Percentiles rank a stretch among this genome's conserved stretches.
Evolutionary conservation across 2,113 vertebrate genomes (phyloP).

Genomic region (Oncorhynchus gorbuscha): DNA sequence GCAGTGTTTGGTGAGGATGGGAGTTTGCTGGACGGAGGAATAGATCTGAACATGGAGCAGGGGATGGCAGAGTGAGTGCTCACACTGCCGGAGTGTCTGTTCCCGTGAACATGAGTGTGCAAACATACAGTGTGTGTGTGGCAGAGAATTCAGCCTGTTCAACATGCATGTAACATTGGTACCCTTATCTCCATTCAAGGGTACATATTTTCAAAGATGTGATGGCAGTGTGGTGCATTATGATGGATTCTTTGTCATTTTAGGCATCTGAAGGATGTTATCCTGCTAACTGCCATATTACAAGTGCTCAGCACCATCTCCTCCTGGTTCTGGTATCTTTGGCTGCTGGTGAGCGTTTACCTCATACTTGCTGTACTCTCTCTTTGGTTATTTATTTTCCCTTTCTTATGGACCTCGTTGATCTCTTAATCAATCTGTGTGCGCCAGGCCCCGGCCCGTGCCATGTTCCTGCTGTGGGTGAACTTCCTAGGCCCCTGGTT

Average conservation of each 20-base stretch:
- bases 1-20: slow-evolving; percentile 87
- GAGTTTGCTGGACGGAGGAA: slow-evolving; percentile 89
- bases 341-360: slow-evolving; percentile 87
- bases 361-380: background rate
- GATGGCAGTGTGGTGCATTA: background rate
- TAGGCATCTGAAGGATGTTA: slow-evolving; percentile 96
- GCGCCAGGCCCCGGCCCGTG: slow-evolving; percentile 86
- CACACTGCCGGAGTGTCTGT: background rate
- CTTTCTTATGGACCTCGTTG: background rate
- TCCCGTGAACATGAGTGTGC: background rate
- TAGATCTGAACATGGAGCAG: slow-evolving; percentile 99
- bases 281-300: slow-evolving; percentile 94
- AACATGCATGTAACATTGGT: background rate
- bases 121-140: background rate
- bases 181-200: background rate
- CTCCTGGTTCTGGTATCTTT: slow-evolving; percentile 93
- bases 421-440: background rate
- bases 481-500: slow-evolving; percentile 96
- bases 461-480: slow-evolving; percentile 90
- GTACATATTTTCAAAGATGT: too few species aligned
- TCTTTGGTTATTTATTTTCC: background rate
- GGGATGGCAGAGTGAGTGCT: slow-evolving; percentile 97
- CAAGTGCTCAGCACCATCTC: slow-evolving; percentile 95
- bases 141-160: background rate
- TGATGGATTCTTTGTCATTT: slow-evolving; percentile 34